These are phyloP conservation scores for Pantherophis guttatus DNA, from an alignment of 2,113 vertebrate genomes.

Conservation along the genomic window DNA sequence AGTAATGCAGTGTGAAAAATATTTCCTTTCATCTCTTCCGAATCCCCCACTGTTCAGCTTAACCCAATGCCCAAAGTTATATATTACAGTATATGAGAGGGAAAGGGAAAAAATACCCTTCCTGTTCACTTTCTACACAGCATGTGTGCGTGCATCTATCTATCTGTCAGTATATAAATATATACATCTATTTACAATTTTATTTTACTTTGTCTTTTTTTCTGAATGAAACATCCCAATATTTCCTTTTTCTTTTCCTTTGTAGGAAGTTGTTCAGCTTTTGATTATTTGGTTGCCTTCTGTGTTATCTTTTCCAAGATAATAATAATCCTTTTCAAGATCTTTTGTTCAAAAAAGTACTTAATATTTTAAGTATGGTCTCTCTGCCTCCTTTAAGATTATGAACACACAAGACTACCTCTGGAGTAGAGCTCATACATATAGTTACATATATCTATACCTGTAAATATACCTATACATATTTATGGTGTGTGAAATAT, in stretches of 20 bases:
- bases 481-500: neutral
- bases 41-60: neutral
- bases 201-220: neutral
- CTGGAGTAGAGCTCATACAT: neutral
- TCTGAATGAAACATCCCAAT: neutral
- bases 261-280: neutral
- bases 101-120: neutral
- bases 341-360: neutral
- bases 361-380: neutral
- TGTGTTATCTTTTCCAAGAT: neutral
- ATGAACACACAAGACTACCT: neutral
- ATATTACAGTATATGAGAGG: neutral
- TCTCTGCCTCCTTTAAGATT: neutral
- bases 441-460: neutral
- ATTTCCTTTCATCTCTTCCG: neutral
- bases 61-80: neutral
- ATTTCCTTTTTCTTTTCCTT: neutral
- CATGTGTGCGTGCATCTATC: neutral
- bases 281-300: neutral
- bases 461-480: neutral
- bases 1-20: neutral
- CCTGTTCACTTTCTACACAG: neutral
- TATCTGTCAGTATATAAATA: neutral
- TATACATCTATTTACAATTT: neutral
- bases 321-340: neutral